Percentiles rank a stretch among this genome's conserved stretches.
Evolutionary conservation across 2,888 invertebrate genomes (phyloP).

Genomic region (Acheta domesticus): DNA sequence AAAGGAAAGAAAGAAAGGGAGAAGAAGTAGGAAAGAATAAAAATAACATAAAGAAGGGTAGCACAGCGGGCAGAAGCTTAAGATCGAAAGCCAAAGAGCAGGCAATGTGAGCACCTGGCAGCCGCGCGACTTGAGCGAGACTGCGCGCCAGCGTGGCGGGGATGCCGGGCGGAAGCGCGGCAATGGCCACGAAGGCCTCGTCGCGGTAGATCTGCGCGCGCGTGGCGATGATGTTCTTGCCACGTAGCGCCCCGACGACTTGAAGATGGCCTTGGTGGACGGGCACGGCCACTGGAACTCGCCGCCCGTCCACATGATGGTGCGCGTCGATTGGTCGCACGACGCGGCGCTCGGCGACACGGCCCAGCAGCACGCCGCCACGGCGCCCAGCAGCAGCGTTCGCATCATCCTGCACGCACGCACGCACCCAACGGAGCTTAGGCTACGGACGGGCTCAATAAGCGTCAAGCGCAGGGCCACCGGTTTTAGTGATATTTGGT

Average conservation of each 20-base stretch:
- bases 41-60: too few species aligned
- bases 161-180: constrained; percentile 60
- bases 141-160: constrained; percentile 53
- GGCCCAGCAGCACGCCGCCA: background rate
- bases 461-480: too few species aligned
- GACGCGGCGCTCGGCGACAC: background rate
- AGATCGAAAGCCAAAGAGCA: too few species aligned
- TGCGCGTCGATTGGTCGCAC: constrained; percentile 23
- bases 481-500: too few species aligned
- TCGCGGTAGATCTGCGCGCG: constrained; percentile 57
- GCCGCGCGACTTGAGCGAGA: constrained; percentile 50
- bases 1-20: too few species aligned
- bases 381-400: background rate
- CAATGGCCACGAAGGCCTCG: constrained; percentile 54
- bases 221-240: constrained; percentile 60
- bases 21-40: too few species aligned
- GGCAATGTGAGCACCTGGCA: constrained; percentile 45
- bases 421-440: too few species aligned
- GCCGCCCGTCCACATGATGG: constrained; percentile 35
- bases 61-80: too few species aligned
- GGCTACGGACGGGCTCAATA: too few species aligned
- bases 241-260: constrained; percentile 55
- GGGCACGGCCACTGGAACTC: constrained; percentile 36
- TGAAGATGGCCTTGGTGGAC: constrained; percentile 56
- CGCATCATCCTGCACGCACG: background rate